Evolutionary conservation across 2,888 invertebrate species (phyloP), one percentile per base, ranked within the genome.

Genomic region (Copidosoma aretas): DNA sequence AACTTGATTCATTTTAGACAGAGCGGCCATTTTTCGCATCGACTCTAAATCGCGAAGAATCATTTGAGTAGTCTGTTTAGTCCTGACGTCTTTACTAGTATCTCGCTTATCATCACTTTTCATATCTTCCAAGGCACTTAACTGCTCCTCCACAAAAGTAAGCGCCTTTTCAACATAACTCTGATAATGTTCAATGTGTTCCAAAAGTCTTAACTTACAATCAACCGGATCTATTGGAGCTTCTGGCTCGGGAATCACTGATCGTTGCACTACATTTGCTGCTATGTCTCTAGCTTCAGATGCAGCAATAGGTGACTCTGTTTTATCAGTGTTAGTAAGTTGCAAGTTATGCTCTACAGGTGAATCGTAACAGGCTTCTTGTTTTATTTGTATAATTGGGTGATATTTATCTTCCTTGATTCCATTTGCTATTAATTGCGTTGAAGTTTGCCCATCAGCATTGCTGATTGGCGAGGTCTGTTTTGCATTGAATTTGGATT

Each of bases 161-260:
- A 95, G 86, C 52, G 91, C 83, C 1, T 90, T 88, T 80, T 93
- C 90, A 43, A 94, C 87, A 67, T 91, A 86, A 70, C 88, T 87
- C 81, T 94, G 93, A 78, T 91, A 90, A 73, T 91, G 89, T 76
- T 90, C 88, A 64, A 95, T 89, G 79, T 94, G 93, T 32, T 91
- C 90, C 73, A 94, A 84, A 60, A 95, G 85, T 65, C 92, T 89
- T 77, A 90, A 86, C 74, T 92, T 89, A 76, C 95, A 95, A 80
- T 91, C 92, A 57, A 88, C 86, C 57, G 91, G 89, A 84, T 94
- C 92, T 67, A 94, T 94, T 1, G 93, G 90, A 15, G 92, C 92
- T 82, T 94, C 93, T 0, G 94, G 94, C 82, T 91, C 89, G 15
- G 93, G 94, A 73, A 89, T 89, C 59, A 81, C 79, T 22, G 83